Base-by-base conservation (phyloP, 2,888 invertebrate species). In the Strigamia maritima region DNA sequence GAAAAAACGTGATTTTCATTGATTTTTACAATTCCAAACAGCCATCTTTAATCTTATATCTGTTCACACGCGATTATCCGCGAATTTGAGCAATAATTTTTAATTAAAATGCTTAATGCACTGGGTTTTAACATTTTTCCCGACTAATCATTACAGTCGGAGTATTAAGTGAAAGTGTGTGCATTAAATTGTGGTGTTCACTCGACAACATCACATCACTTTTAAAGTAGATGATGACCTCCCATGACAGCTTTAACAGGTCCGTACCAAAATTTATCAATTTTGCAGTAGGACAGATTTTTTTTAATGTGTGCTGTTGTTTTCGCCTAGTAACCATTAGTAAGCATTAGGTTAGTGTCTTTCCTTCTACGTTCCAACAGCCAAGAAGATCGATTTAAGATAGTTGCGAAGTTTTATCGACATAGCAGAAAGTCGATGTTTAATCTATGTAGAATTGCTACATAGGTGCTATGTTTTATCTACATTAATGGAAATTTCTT, bases 141-240 rank as follows among this genome's bases (percentile, higher is more conserved):
- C 19, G 22, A 54, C 19, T 54, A 54, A 8, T 54, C 54, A 54
- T 54, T 54, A 54, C 19, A 54, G 54, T 54, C 19, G 19, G n/a
- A 54, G 54, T 54, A 54, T 54, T 54, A 54, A 54, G 54, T 54
- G 54, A 3, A 19, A 54, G 54, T 54, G 54, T 54, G 54, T 54
- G 54, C 54, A 54, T 54, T 54, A 54, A 54, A 54, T 54, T 54
- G 54, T 19, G n/a, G n/a, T n/a, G n/a, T 19, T 54, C 54, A 54
- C 54, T 54, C 19, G 54, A 54, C 54, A 54, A 54, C 54, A 54
- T 54, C 54, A 54, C 54, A 19, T 54, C 54, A 54, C n/a, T 19
- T 54, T 54, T 54, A 54, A 54, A 54, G 54, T 19, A 10, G 54
- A 54, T 49, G 6, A 49, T 35, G 35, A 10, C 35, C 3, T 19